phyloP scores from a whole-genome alignment of 2,113 vertebrate genomes.

The Eptatretus burgeri region DNA sequence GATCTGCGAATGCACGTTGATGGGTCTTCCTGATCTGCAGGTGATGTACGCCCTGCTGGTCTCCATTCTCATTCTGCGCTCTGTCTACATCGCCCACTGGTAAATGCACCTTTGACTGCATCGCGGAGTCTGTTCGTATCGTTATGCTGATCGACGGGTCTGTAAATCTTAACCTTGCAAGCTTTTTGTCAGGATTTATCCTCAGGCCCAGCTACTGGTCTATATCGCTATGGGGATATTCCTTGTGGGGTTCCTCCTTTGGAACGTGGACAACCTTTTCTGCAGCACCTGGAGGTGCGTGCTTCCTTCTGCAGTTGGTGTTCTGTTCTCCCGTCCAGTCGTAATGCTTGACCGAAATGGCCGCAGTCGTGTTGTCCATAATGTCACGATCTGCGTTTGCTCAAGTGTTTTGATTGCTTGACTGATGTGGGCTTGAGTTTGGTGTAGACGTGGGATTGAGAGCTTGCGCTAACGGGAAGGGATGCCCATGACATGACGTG shows the following conservation, averaged over 20 bases:
- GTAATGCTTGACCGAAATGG: too few relatives aligned
- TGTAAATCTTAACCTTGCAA: neutral
- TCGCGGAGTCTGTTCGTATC: too few relatives aligned
- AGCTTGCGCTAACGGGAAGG: too few relatives aligned
- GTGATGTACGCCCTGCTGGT: constrained; percentile 78
- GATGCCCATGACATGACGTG: too few relatives aligned
- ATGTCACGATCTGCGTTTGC: too few relatives aligned
- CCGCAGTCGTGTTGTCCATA: too few relatives aligned
- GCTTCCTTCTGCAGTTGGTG: neutral
- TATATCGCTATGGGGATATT: constrained; percentile 67
- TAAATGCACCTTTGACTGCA: constrained; percentile 18
- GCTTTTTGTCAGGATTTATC: constrained; percentile 41
- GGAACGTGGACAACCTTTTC: constrained; percentile 88
- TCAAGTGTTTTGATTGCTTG: too few relatives aligned
- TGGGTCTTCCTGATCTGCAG: constrained; percentile 18
- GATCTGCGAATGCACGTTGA: constrained; percentile 4
- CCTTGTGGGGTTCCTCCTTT: constrained; percentile 64
- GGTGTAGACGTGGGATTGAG: too few relatives aligned
- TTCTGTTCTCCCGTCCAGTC: too few relatives aligned
- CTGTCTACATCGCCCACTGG: constrained; percentile 86
- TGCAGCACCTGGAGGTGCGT: constrained; percentile 59
- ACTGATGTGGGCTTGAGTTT: too few relatives aligned
- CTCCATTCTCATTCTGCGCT: constrained; percentile 47
- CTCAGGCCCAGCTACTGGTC: constrained; percentile 50
- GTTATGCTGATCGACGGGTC: too few relatives aligned